Evolutionary conservation across 2,113 vertebrate genomes (phyloP).

Genomic region (Desmodus rotundus): DNA sequence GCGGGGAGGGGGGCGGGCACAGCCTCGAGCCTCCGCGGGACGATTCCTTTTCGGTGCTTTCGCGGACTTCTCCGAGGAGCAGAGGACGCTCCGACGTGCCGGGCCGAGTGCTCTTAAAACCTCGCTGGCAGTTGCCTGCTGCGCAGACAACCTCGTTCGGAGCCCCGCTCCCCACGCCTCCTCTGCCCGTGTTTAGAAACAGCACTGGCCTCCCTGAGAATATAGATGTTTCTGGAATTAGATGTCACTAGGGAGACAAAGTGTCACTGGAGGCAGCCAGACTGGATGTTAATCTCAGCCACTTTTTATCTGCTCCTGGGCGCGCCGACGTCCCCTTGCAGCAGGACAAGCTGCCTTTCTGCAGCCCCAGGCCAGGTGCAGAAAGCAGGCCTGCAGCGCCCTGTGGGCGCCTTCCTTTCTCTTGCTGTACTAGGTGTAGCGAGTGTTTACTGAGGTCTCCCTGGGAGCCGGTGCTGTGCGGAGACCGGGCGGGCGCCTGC

Average conservation of each 20-base stretch:
- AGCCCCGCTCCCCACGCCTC: too few species aligned
- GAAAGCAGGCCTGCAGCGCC: too few species aligned
- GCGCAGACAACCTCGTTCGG: not conserved
- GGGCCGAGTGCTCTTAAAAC: not conserved
- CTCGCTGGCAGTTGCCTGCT: not conserved
- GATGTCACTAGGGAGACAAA: not conserved
- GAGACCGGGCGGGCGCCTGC: not conserved
- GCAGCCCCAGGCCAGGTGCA: not conserved
- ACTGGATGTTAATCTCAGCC: not conserved
- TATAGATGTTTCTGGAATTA: not conserved
- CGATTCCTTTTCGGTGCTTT: not conserved
- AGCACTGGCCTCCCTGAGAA: too few species aligned
- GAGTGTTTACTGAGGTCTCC: not conserved
- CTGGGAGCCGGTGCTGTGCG: not conserved
- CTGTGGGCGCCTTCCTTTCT: not conserved
- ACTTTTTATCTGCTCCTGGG: not conserved
- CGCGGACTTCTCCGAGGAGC: not conserved
- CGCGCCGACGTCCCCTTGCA: fast-evolving
- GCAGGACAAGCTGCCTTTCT: not conserved
- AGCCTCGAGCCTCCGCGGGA: too few species aligned
- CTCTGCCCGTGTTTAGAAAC: not conserved
- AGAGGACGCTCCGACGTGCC: fast-evolving
- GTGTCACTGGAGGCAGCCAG: not conserved
- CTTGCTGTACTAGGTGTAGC: fast-evolving
- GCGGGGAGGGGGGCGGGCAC: not conserved